These are phyloP conservation scores for Chalcosyrphus nemorum DNA, from an alignment of 2,888 invertebrate species.

Conservation along the genomic window DNA sequence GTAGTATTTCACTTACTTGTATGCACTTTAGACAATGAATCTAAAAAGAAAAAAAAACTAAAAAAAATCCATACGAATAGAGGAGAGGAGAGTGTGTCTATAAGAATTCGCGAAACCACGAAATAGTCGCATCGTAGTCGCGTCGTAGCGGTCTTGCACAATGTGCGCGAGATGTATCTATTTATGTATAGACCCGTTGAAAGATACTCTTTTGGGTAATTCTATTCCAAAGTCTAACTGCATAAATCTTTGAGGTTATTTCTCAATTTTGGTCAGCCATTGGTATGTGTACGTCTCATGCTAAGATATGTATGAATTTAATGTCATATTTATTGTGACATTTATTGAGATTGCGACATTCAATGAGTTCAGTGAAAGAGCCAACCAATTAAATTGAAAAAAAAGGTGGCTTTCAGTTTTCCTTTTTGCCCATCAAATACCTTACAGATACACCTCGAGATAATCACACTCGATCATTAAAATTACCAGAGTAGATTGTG, in stretches of 20 bases:
- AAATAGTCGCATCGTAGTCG: slow-evolving; percentile 21
- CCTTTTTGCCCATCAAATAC: not conserved
- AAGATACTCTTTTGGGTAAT: slow-evolving; percentile 37
- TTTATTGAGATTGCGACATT: slow-evolving; percentile 50
- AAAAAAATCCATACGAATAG: no score
- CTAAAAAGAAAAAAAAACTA: not conserved
- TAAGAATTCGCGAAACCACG: slow-evolving; percentile 45
- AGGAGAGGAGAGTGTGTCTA: not conserved
- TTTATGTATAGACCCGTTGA: slow-evolving; percentile 24
- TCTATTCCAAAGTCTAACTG: slow-evolving; percentile 38
- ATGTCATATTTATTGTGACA: slow-evolving; percentile 57
- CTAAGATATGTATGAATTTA: slow-evolving; percentile 48
- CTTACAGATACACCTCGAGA: slow-evolving; percentile 11
- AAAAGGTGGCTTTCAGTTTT: slow-evolving; percentile 48
- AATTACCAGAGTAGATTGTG: slow-evolving; percentile 13
- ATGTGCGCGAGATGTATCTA: slow-evolving; percentile 33
- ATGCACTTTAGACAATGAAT: slow-evolving; percentile 48
- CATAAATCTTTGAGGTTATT: slow-evolving; percentile 63
- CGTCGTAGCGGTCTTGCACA: slow-evolving; percentile 37
- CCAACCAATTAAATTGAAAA: slow-evolving; percentile 59
- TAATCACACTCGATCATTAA: slow-evolving; percentile 55
- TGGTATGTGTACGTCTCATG: no score
- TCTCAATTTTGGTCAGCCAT: slow-evolving; percentile 64
- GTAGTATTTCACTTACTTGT: slow-evolving; percentile 54
- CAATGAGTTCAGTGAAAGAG: slow-evolving; percentile 12